Percentiles rank a stretch among this genome's conserved stretches.
phyloP scores from a whole-genome alignment of 23 tunicate genomes.

The Phallusia fumigata region DNA sequence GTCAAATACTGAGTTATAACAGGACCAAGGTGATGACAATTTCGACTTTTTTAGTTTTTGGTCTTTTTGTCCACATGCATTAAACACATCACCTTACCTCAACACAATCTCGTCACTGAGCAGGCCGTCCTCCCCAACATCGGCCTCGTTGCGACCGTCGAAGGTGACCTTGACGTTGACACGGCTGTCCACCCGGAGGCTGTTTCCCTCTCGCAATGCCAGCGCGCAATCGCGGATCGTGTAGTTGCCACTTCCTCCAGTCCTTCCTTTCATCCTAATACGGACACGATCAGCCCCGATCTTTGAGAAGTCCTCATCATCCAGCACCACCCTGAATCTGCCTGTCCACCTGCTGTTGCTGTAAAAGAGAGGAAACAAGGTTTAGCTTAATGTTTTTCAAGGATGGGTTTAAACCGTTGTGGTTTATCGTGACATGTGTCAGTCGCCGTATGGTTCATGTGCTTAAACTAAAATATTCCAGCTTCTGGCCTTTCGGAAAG shows the following conservation, averaged over 20 bases:
- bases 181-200: conserved; percentile 34
- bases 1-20: too few relatives aligned
- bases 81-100: not conserved
- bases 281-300: conserved; percentile 22
- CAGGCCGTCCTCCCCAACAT: conserved; percentile 27
- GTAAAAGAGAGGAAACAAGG: too few relatives aligned
- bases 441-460: too few relatives aligned
- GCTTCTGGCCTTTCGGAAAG: too few relatives aligned
- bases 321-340: conserved; percentile 44
- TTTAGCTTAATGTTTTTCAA: too few relatives aligned
- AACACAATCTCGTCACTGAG: conserved; percentile 27
- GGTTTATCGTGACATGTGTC: too few relatives aligned
- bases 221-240: conserved; percentile 21
- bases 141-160: conserved; percentile 9
- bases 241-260: conserved; percentile 29
- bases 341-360: conserved; percentile 40
- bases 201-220: conserved; percentile 41
- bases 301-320: conserved; percentile 36
- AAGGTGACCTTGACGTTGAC: conserved; percentile 23
- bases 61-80: too few relatives aligned
- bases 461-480: too few relatives aligned
- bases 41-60: too few relatives aligned
- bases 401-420: too few relatives aligned
- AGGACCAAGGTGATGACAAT: too few relatives aligned
- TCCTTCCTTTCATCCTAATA: conserved; percentile 36